Base-by-base conservation (phyloP, 1,140 invertebrate species). In the Colletes latitarsis region DNA sequence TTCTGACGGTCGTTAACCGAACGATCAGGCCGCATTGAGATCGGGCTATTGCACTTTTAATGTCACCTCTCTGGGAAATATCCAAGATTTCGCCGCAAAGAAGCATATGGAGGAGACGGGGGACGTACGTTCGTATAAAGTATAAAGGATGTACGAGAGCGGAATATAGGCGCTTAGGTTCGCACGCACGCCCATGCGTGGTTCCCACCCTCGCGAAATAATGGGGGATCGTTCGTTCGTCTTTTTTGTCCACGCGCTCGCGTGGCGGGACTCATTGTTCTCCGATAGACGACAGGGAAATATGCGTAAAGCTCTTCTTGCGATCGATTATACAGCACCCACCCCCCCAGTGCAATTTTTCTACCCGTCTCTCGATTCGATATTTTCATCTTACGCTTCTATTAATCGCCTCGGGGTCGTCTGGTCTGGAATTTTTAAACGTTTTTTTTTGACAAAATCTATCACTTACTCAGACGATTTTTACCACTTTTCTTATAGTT, bases 21-120 rank as follows among this genome's bases (percentile, higher is more conserved):
- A 82, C 82, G 74, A 79, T 21, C 63, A 72, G 76, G 80, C 58
- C 73, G 81, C 77, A 88, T 89, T 66, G 74, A 74, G 80, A 87
- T 84, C 83, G 82, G 86, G 86, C 86, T 91, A 90, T 91, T 89
- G 88, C 87, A 87, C 86, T 88, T 88, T 90, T 89, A 88, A 90
- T 88, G 86, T 86, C 78, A 68, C 73, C 60, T 86, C 66, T 41
- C 88, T 90, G 89, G 88, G 80, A 84, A 64, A 81, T 69, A 69
- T 91, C 89, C 90, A 91, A 91, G 88, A 89, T 83, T 82, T 79
- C 46, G 80, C 66, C 83, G 77, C 87, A 62, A 83, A 86, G 81
- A 85, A 82, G 60, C 87, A 84, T 89, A 87, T 81, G 80, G 71
- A 62, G 66, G 64, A 71, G 19, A 30, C 46, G 62, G 64, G 46